Evolutionary conservation across 1,140 invertebrate species (phyloP), one percentile per base, ranked within the genome.

Genomic region (Planococcus citri): DNA sequence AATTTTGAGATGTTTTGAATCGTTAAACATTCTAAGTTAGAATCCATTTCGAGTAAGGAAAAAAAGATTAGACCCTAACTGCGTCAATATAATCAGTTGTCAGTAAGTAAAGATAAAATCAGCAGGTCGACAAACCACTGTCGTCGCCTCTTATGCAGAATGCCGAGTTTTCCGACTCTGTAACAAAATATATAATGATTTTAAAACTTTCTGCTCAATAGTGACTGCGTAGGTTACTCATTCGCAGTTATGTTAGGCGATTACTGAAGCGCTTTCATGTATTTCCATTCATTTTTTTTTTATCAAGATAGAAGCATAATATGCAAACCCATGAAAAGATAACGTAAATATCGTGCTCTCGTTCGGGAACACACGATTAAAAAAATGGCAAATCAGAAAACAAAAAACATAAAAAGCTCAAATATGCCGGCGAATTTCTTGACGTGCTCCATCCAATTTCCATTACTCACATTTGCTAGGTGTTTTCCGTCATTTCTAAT

Each of bases 1-100:
- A 64, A 25, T 64, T 64, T 64, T 2, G 60, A 64, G 60, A 64
- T 64, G 60, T 64, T 64, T 64, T 64, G 60, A 9, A 64, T 25
- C 60, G 60, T 64, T 25, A 64, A 27, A 64, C 60, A 64, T 27
- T 64, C 60, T 25, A 64, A 64, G 25, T 64, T 64, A 51, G 41
- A 51, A 51, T 64, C 60, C 60, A 64, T 64, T 24, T 64, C 24
- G 10, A 4, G 4, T n/a, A 17, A 51, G 10, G 3, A 17, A 51
- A 6, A 51, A 51, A 51, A n/a, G n/a, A 51, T 17, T 3, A 51
- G n/a, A 51, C 41, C 41, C 41, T 51, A 51, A 51, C 41, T 9
- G 10, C 41, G 41, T 51, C 41, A 51, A 51, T 51, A 51, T 51
- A 51, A 51, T 51, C 41, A 51, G 41, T n/a, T 51, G 41, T 51